Conservation (phyloP, 2,113 vertebrate genomes). For the Bubo blakistoni region DNA sequence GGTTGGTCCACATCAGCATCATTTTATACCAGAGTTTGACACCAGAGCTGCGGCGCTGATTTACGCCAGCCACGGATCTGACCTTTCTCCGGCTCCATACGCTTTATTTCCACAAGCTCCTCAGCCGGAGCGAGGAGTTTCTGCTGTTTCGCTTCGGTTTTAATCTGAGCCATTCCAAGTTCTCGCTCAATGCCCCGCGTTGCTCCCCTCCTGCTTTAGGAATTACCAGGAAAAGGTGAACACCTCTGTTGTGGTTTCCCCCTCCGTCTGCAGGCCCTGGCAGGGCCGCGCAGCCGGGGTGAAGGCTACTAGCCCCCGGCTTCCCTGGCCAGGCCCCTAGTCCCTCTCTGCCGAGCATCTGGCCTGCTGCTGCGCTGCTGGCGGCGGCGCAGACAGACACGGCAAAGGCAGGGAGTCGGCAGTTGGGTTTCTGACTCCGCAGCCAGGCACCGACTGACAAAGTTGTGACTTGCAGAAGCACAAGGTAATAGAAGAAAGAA, state of each 20-base stretch:
- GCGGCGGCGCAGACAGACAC: not conserved
- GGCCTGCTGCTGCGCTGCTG: not conserved
- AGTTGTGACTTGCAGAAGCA: not conserved
- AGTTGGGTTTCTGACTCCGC: not conserved
- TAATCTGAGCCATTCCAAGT: accelerated
- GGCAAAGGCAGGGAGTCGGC: not conserved
- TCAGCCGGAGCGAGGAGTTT: not conserved
- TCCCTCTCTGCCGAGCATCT: not conserved
- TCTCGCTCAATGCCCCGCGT: accelerated
- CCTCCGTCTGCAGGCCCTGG: accelerated
- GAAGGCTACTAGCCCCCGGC: not conserved
- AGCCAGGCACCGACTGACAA: not conserved
- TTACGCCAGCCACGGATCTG: not conserved
- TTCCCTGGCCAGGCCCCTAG: not conserved
- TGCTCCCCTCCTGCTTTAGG: not conserved
- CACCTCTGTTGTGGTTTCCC: accelerated
- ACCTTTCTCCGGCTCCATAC: not conserved
- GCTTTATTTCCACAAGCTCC: not conserved
- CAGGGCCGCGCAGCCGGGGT: not conserved
- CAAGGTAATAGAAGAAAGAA: not conserved
- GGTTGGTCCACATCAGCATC: not conserved
- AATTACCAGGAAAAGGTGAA: no score
- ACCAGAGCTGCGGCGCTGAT: not conserved
- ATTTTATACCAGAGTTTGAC: no score
- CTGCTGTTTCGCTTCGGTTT: accelerated